Conservation (phyloP, 2,797 vertebrate species). For the Lindbergichthys nudifrons region DNA sequence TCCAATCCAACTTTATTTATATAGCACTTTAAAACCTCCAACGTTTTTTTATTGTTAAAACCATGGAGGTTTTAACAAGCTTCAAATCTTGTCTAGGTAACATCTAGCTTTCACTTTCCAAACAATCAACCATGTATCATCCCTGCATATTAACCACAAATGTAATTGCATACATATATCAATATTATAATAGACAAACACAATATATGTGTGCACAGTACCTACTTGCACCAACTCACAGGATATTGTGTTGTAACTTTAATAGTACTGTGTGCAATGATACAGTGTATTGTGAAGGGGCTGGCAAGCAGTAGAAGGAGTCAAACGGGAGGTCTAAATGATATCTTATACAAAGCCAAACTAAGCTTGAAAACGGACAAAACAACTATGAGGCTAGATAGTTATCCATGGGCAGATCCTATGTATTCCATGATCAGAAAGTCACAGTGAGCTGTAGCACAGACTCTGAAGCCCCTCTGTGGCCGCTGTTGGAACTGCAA, state of each 20-base stretch:
- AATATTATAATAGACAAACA: neutral
- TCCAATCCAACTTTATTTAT: too few species aligned
- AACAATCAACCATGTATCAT: neutral
- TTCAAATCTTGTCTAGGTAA: too few species aligned
- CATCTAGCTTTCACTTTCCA: too few species aligned
- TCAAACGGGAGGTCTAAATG: too few species aligned
- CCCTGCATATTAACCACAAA: neutral
- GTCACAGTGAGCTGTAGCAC: neutral
- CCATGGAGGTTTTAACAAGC: too few species aligned
- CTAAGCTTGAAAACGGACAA: neutral
- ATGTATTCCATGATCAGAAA: neutral
- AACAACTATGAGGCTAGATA: neutral
- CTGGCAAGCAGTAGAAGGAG: too few species aligned
- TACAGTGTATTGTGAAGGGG: too few species aligned
- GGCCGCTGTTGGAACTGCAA: neutral
- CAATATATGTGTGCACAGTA: neutral
- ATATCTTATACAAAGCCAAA: neutral
- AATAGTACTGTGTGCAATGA: neutral
- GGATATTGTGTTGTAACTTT: neutral
- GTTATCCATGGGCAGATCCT: neutral
- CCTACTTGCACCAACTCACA: neutral
- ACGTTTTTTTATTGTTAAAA: too few species aligned
- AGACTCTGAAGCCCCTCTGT: constrained; percentile 22
- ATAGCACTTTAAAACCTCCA: too few species aligned
- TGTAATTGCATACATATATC: neutral